Percentiles rank a stretch among this genome's conserved stretches.
Conservation (phyloP, 2,888 invertebrate genomes). For the Parnassius apollo region DNA sequence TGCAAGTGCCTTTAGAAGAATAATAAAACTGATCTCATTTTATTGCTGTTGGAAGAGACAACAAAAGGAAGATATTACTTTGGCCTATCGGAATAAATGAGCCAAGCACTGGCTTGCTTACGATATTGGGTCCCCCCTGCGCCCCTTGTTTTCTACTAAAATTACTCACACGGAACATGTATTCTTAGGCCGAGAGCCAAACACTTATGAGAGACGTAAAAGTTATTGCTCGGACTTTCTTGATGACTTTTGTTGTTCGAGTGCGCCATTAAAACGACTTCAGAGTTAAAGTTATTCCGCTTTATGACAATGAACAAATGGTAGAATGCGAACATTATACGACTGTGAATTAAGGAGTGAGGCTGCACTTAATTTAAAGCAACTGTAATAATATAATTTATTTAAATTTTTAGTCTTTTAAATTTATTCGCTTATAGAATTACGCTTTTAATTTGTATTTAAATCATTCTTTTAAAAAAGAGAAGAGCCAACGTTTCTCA, state of each 20-base stretch:
- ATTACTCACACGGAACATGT: conserved; percentile 42
- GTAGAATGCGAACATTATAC: conserved; percentile 10
- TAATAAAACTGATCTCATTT: conserved; percentile 36
- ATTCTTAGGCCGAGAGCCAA: conserved; percentile 43
- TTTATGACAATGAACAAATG: conserved; percentile 19
- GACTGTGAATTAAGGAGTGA: not conserved
- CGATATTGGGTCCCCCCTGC: conserved; percentile 40
- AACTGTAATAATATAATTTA: not conserved
- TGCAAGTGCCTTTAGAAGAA: conserved; percentile 4
- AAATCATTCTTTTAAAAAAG: too few relatives aligned
- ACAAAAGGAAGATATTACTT: conserved; percentile 47
- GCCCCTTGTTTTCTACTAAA: conserved; percentile 37
- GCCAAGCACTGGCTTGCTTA: conserved; percentile 37
- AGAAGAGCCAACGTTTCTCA: too few relatives aligned
- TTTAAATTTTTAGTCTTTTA: too few relatives aligned
- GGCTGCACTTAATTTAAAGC: not conserved
- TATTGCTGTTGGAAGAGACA: conserved; percentile 25
- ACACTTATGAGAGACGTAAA: conserved; percentile 18
- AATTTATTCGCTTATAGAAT: too few relatives aligned
- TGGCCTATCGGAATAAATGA: conserved; percentile 62
- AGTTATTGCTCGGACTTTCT: conserved; percentile 21
- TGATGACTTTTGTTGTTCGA: conserved; percentile 15
- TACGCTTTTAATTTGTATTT: too few relatives aligned
- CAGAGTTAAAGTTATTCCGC: conserved; percentile 14
- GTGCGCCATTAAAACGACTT: conserved; percentile 14